Conservation (phyloP, 1,140 invertebrate genomes). For the Sycobia sp. region DNA sequence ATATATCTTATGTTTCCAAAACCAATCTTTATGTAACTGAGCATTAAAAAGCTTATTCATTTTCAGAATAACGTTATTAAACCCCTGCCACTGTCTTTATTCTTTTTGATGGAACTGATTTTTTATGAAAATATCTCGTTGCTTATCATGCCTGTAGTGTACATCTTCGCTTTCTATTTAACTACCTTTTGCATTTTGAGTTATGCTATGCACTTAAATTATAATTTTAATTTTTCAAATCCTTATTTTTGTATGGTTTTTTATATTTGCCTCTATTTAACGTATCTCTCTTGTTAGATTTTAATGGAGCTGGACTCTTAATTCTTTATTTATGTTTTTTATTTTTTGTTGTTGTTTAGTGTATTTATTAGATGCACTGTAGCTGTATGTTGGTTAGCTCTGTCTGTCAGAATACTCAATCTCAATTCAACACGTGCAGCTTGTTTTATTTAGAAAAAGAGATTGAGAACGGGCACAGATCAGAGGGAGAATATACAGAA, state of each 20-base stretch:
- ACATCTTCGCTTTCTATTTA: constrained; percentile 13
- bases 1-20: no score
- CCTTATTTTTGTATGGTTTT: constrained; percentile 1
- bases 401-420: constrained; percentile 60
- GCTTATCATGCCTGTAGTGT: constrained; percentile 12
- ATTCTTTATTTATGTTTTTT: constrained; percentile 61
- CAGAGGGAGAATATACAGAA: constrained; percentile 58
- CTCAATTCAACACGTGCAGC: constrained; percentile 58
- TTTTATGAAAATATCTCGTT: neutral
- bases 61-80: constrained; percentile 13
- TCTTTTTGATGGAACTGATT: constrained; percentile 2
- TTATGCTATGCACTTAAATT: constrained; percentile 24
- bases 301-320: constrained; percentile 45
- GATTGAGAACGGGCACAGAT: constrained; percentile 57
- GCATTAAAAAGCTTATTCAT: neutral
- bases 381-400: constrained; percentile 63
- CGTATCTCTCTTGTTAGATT: constrained; percentile 24
- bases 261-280: constrained; percentile 16
- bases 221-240: constrained; percentile 3
- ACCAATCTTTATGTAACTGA: no score
- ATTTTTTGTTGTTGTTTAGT: constrained; percentile 62
- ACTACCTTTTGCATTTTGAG: constrained; percentile 16
- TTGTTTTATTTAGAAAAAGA: constrained; percentile 59
- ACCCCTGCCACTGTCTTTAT: constrained; percentile 11
- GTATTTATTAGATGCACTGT: constrained; percentile 64